Conservation (phyloP, 2,113 vertebrate species). For the Vimba vimba region DNA sequence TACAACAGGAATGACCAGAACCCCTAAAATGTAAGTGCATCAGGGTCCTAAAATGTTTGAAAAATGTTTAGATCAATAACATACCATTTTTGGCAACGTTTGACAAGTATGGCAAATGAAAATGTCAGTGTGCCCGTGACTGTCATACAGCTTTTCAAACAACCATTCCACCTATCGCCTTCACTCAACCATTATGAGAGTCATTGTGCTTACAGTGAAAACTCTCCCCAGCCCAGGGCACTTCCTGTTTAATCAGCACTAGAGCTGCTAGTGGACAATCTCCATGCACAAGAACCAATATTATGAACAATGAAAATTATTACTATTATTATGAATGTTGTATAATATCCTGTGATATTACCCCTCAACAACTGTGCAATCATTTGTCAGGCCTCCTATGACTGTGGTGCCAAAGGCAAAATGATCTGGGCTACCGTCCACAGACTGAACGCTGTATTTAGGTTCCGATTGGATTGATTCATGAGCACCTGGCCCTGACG, state of each 20-base stretch:
- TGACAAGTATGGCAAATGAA: neutral
- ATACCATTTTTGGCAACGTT: neutral
- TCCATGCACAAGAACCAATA: conserved; percentile 26
- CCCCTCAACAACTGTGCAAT: conserved; percentile 18
- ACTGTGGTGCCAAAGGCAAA: neutral
- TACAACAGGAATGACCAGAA: neutral
- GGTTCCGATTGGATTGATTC: conserved; percentile 6
- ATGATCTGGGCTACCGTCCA: conserved; percentile 13
- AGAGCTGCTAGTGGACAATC: neutral
- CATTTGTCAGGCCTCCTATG: conserved; percentile 17
- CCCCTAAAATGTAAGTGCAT: neutral
- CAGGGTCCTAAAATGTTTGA: neutral
- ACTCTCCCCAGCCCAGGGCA: conserved; percentile 16
- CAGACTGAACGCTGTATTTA: conserved; percentile 3
- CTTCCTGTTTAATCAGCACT: conserved; percentile 58
- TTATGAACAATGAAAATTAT: conserved; percentile 32
- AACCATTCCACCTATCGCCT: neutral
- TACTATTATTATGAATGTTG: conserved; percentile 2
- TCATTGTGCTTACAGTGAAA: conserved; percentile 20
- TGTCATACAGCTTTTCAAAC: conserved; percentile 21
- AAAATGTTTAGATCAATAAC: neutral
- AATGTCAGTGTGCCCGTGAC: neutral
- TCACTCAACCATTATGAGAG: conserved; percentile 8
- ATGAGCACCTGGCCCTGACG: conserved; percentile 6
- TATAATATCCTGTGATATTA: conserved; percentile 38